Evolutionary conservation across 2,113 vertebrate species (phyloP), one percentile per base, ranked within the genome.

Genomic region (Phylloscopus whistleri): DNA sequence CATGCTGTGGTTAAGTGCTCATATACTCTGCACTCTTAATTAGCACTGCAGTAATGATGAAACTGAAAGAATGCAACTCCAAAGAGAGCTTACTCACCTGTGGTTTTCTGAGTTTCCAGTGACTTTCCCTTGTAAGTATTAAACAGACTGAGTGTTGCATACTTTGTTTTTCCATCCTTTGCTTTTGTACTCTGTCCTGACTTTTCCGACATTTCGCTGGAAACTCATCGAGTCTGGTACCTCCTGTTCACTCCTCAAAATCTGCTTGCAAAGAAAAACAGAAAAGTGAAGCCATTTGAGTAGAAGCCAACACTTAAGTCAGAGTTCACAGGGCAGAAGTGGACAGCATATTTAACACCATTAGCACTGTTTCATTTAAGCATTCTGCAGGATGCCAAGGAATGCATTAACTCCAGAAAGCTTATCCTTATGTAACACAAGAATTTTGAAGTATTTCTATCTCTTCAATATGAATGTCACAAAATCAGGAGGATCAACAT

Each of bases 131-230:
- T 99, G 96, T 99, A 99, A 70, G 99, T 99, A 97, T 99, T 99
- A 98, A 99, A 99, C 90, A 99, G 99, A 99, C 99, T 99, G 99
- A 99, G 99, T 90, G 99, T 99, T 79, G 99, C 99, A 98, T 99
- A 99, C 98, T 99, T 99, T 89, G 99, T 99, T 98, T 99, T 99
- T 98, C 99, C 99, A 99, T 99, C 99, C 99, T 99, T 99, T 99
- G 99, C 99, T 99, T 99, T 99, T 98, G 99, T 99, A 98, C 98
- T 99, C 99, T 99, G 99, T 98, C 99, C 99, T 99, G 99, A 99
- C 99, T 99, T 99, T 98, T 99, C 99, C 95, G 99, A 99, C 99
- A 99, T 99, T 98, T 99, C 99, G 98, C 98, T 99, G 98, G 99
- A 99, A 99, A 99, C 98, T 99, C 99, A 99, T 99, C 96, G 98